A percentile compares a stretch with the other conserved stretches of the same genome.
Conservation (phyloP, 2,113 vertebrate species). For the Bostrychus sinensis region DNA sequence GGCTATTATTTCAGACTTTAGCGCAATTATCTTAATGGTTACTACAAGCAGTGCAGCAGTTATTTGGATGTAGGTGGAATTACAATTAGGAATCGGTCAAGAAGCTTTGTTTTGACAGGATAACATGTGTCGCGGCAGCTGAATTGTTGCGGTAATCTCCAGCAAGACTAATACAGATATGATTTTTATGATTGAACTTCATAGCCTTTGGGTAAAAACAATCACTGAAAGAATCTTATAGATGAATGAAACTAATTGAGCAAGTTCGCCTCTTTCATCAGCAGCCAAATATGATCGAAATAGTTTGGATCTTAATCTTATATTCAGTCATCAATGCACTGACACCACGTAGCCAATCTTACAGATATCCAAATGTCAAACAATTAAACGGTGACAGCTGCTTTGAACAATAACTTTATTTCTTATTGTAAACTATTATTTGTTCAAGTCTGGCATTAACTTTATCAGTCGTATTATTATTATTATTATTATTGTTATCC, state of each 20-base stretch:
- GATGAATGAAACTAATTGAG: neutral
- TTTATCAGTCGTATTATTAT: neutral
- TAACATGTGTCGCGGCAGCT: neutral
- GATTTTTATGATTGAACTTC: neutral
- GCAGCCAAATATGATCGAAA: too few species aligned
- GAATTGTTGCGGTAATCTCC: neutral
- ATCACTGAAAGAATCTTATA: too few species aligned
- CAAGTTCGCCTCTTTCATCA: neutral
- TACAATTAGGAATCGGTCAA: slow-evolving; percentile 27
- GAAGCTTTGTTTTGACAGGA: slow-evolving; percentile 33
- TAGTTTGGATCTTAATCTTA: too few species aligned
- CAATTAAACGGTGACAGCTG: too few species aligned
- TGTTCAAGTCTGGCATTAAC: too few species aligned
- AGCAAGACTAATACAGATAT: neutral
- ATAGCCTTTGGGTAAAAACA: too few species aligned
- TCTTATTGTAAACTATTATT: too few species aligned
- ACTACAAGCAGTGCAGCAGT: slow-evolving; percentile 39
- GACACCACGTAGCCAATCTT: too few species aligned
- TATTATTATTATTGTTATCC: neutral
- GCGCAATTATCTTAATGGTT: slow-evolving; percentile 76
- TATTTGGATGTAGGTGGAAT: slow-evolving; percentile 36
- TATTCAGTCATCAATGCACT: too few species aligned
- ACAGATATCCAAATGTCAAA: too few species aligned
- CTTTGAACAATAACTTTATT: too few species aligned
- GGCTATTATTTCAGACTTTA: slow-evolving; percentile 76